Evolutionary conservation across 2,888 invertebrate genomes (phyloP).

Genomic region (Ichneumoninae sp.): DNA sequence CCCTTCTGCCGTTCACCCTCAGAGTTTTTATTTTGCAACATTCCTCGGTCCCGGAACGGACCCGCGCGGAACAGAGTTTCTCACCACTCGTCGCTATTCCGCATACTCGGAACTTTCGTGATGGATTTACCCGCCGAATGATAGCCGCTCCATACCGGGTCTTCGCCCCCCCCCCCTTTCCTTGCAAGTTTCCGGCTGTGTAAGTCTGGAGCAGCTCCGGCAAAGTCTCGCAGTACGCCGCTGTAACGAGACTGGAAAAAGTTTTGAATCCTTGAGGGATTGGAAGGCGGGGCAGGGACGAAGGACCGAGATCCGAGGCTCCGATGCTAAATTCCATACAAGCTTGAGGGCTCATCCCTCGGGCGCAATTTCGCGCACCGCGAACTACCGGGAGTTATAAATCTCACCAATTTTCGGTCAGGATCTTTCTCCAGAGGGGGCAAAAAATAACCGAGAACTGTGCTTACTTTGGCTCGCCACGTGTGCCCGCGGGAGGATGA

Average conservation of each 20-base stretch:
- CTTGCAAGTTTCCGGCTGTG: conserved; percentile 38
- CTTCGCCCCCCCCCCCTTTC: neutral
- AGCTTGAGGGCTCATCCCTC: conserved; percentile 48
- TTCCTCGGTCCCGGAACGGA: conserved; percentile 11
- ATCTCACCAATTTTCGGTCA: conserved; percentile 59
- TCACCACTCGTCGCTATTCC: conserved; percentile 36
- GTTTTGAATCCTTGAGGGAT: conserved; percentile 56
- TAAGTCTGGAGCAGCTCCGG: neutral
- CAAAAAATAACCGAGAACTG: conserved; percentile 1
- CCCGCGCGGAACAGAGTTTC: conserved; percentile 16
- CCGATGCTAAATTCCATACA: conserved; percentile 50
- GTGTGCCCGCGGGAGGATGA: neutral
- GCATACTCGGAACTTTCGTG: conserved; percentile 58
- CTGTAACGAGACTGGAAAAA: conserved; percentile 44
- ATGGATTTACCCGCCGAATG: conserved; percentile 53
- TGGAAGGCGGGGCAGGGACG: conserved; percentile 25
- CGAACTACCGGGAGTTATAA: conserved; percentile 49
- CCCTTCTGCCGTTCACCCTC: conserved; percentile 32
- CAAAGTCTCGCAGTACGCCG: conserved; percentile 14
- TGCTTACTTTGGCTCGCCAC: conserved; percentile 3
- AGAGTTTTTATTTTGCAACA: conserved; percentile 59
- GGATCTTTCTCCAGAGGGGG: conserved; percentile 27
- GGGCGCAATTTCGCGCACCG: conserved; percentile 49
- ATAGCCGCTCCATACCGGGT: conserved; percentile 29
- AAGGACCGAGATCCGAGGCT: conserved; percentile 3